Conservation (phyloP, 2,888 invertebrate species). For the Panorpa germanica region DNA sequence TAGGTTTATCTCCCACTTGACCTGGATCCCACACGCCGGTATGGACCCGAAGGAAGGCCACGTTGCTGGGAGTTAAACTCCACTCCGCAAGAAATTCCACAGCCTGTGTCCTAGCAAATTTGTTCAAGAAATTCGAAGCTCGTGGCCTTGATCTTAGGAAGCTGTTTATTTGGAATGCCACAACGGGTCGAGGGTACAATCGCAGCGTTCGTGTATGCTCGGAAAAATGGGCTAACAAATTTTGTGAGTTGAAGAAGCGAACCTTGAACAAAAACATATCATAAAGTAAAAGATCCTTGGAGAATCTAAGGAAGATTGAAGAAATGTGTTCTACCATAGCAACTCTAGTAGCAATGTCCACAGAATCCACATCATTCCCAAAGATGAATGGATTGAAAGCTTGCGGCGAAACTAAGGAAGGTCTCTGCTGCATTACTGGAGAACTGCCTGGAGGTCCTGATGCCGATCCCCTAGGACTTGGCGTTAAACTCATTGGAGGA, state of each 20-base stretch:
- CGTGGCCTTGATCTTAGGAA: conserved; percentile 86
- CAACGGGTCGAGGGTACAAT: conserved; percentile 93
- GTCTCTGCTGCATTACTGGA: conserved; percentile 26
- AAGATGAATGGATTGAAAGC: conserved; percentile 76
- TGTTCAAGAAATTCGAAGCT: conserved; percentile 72
- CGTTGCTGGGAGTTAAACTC: conserved; percentile 93
- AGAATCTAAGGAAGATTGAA: conserved; percentile 3
- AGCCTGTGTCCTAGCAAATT: conserved; percentile 91
- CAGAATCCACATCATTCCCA: conserved; percentile 91
- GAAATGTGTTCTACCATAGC: conserved; percentile 57
- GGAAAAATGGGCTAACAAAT: conserved; percentile 89
- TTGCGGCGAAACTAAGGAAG: conserved; percentile 30
- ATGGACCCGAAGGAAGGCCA: conserved; percentile 92
- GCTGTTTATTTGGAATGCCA: conserved; percentile 95
- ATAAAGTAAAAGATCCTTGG: neutral
- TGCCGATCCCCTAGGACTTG: conserved; percentile 22
- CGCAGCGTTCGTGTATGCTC: conserved; percentile 94
- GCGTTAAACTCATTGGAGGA: conserved; percentile 19
- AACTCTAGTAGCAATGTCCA: conserved; percentile 93
- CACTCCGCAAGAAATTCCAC: conserved; percentile 98
- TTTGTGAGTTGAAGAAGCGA: conserved; percentile 94
- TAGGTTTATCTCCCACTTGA: conserved; percentile 92
- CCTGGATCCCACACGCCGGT: conserved; percentile 90
- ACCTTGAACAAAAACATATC: conserved; percentile 32
- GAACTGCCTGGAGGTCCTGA: conserved; percentile 19